Base-by-base conservation (phyloP, 2,797 vertebrate genomes). In the Lutjanus argentimaculatus region DNA sequence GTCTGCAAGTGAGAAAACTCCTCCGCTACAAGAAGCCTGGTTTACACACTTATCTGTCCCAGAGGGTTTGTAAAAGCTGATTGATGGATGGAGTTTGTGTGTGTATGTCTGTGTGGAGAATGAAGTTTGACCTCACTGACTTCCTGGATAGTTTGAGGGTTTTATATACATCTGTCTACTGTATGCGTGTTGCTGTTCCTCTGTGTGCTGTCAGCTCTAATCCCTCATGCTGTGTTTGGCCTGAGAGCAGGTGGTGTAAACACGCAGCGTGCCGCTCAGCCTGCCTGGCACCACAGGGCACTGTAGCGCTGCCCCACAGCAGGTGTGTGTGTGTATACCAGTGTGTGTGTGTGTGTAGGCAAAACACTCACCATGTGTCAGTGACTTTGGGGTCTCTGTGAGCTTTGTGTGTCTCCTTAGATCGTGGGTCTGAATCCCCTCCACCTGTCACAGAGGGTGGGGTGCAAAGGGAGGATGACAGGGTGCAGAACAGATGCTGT, bases 371-470 rank as follows among this genome's bases (percentile, higher is more conserved):
- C 82, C 87, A 90, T 92, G 93, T 93, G 86, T 92, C 79, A 67
- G 61, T 83, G 85, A 88, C 86, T 87, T 83, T 51, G 49, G 73
- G 70, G 74, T 71, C 58, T 80, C 36, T 68, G 77, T 66, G n/a
- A 21, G 84, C 46, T 80, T 12, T 81, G 61, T 82, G 81, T 79
- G 72, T 84, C 51, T 85, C 49, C 76, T 80, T 56, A 85, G 89
- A 82, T 80, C 45, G 53, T 14, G 80, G 75, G 70, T 71, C 85
- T 82, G 84, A 92, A 93, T 91, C 92, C 88, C 87, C 84, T 90
- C 90, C 95, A 95, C 95, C 95, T 96, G 95, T 95, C 94, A 91
- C 74, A 67, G 66, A 89, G 92, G 93, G 92, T 88, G 91, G 91
- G 91, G 90, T 72, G 85, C 75, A 82, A 69, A 85, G 87, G 89